Evolutionary conservation across 2,888 invertebrate genomes (phyloP).

Genomic region (Agriopis marginaria): DNA sequence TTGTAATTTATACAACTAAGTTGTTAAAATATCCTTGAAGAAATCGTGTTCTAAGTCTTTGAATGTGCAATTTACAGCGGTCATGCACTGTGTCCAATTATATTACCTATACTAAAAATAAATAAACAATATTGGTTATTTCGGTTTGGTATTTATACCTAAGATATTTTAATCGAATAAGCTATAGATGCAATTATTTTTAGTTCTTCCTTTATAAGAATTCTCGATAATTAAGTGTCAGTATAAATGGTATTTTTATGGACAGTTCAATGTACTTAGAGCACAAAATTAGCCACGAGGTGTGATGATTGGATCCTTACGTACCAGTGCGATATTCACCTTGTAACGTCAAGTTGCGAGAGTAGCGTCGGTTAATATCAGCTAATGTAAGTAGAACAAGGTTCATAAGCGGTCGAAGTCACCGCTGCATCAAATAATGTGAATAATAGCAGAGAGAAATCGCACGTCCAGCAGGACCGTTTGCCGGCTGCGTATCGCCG

Average conservation of each 20-base stretch:
- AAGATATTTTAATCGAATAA: background rate
- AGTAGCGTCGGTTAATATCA: constrained; percentile 68
- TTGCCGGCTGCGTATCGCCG: constrained; percentile 46
- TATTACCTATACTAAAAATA: constrained; percentile 54
- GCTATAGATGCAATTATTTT: background rate
- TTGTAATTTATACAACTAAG: constrained; percentile 25
- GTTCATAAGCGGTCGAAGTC: constrained; percentile 78
- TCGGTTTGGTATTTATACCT: background rate
- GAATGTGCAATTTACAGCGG: constrained; percentile 70
- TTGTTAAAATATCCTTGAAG: constrained; percentile 67
- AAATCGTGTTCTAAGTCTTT: constrained; percentile 69
- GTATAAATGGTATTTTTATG: constrained; percentile 1
- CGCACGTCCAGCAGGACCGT: constrained; percentile 47
- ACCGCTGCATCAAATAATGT: constrained; percentile 71
- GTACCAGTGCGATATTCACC: constrained; percentile 63
- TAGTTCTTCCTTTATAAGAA: background rate
- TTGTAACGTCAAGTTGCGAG: constrained; percentile 61
- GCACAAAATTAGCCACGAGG: constrained; percentile 49
- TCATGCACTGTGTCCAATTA: constrained; percentile 63
- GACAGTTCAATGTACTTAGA: constrained; percentile 9
- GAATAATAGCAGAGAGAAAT: constrained; percentile 59
- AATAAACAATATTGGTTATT: constrained; percentile 15
- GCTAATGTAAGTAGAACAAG: constrained; percentile 82
- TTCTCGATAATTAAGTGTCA: background rate
- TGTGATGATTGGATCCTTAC: constrained; percentile 51